These are phyloP conservation scores for Onthophagus sagittarius DNA, from an alignment of 2,888 invertebrate species.

Conservation along the genomic window DNA sequence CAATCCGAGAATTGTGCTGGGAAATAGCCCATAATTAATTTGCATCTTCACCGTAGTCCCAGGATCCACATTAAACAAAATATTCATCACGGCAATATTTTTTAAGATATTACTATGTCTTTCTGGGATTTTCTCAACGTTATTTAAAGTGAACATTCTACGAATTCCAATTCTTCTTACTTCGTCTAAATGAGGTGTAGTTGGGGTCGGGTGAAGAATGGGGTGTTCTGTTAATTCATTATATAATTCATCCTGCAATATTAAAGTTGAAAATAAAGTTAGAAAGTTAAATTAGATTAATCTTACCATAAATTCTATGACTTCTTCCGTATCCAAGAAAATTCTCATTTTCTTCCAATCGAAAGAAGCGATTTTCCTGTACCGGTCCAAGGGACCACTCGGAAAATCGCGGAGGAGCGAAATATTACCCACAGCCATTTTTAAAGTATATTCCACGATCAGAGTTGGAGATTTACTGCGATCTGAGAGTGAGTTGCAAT, in stretches of 20 bases:
- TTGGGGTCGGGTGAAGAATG: constrained; percentile 20
- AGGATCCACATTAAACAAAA: constrained; percentile 57
- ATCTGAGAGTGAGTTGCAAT: not conserved
- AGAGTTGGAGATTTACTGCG: not conserved
- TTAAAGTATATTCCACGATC: not conserved
- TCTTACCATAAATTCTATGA: constrained; percentile 52
- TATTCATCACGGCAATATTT: constrained; percentile 45
- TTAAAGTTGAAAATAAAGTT: not conserved
- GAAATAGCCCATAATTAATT: constrained; percentile 62
- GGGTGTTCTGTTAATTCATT: constrained; percentile 24
- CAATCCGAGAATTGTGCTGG: constrained; percentile 59
- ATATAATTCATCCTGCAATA: constrained; percentile 20
- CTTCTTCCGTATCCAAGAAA: constrained; percentile 53
- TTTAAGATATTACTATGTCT: constrained; percentile 14
- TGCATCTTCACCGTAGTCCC: constrained; percentile 61
- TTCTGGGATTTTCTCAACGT: constrained; percentile 14
- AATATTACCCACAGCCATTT: not conserved
- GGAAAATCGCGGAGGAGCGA: constrained; percentile 47
- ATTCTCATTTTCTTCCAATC: constrained; percentile 63
- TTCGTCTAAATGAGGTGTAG: constrained; percentile 22
- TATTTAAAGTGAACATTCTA: constrained; percentile 17
- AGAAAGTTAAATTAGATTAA: too few relatives aligned
- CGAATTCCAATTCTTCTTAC: constrained; percentile 19
- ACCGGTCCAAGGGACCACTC: constrained; percentile 60
- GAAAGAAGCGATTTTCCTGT: constrained; percentile 62